phyloP scores from a whole-genome alignment of 2,113 vertebrate genomes.

The Rana temporaria region DNA sequence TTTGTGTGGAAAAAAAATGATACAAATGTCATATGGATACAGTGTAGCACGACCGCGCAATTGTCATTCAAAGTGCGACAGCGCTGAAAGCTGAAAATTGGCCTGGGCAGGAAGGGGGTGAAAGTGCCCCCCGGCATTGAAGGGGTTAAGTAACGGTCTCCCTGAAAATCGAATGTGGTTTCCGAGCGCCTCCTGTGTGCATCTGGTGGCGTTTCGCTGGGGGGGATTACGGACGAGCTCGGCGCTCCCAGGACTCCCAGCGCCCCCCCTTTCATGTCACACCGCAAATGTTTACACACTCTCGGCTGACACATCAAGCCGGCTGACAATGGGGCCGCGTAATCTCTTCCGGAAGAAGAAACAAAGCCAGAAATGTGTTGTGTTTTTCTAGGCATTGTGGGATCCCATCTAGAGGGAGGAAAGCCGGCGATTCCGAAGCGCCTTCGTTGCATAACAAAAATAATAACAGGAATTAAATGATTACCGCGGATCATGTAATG shows the following conservation, averaged over 20 bases:
- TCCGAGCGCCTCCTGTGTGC: background rate
- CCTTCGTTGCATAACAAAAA: background rate
- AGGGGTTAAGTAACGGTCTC: no score
- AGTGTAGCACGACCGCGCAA: no score
- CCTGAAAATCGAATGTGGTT: no score
- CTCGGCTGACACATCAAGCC: conserved; percentile 15
- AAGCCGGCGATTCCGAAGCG: background rate
- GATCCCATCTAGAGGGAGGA: background rate
- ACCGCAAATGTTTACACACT: background rate
- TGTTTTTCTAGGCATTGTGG: background rate
- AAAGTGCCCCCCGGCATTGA: no score
- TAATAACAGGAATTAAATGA: background rate
- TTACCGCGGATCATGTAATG: conserved; percentile 12
- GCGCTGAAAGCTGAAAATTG: no score
- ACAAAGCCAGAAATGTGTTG: background rate
- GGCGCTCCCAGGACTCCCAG: background rate
- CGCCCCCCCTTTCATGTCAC: background rate
- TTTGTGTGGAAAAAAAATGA: no score
- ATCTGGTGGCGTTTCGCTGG: background rate
- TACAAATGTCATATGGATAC: no score
- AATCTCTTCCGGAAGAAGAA: conserved; percentile 1
- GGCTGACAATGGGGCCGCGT: background rate
- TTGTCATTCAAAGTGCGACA: no score
- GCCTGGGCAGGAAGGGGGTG: no score
- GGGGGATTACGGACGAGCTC: background rate